Conservation (phyloP, 2,113 vertebrate genomes). For the Dolichotis patagonum region DNA sequence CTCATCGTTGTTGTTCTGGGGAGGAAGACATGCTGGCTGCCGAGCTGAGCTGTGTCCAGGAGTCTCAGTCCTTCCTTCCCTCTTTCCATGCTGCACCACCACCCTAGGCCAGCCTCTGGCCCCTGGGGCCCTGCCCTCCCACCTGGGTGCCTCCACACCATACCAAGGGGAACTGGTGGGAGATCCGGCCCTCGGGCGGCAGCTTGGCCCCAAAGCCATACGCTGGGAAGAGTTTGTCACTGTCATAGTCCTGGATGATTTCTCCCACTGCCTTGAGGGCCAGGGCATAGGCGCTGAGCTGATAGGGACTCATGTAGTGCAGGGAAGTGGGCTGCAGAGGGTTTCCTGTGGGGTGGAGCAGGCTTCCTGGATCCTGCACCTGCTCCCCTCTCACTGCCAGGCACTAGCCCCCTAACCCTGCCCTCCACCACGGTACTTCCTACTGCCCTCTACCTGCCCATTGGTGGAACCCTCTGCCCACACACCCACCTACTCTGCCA, state of each 20-base stretch:
- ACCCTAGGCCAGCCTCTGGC: not conserved
- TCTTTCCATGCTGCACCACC: not conserved
- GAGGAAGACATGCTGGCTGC: not conserved
- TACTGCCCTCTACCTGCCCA: not conserved
- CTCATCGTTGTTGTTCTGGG: conserved; percentile 90
- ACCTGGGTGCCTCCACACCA: not conserved
- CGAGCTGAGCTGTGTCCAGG: not conserved
- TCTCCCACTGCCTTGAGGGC: conserved; percentile 98
- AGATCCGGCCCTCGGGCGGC: conserved; percentile 97
- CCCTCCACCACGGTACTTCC: not conserved
- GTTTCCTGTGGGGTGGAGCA: conserved; percentile 88
- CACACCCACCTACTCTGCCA: not conserved
- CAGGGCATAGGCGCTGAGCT: conserved; percentile 99
- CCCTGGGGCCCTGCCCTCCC: not conserved
- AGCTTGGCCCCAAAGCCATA: conserved; percentile 98
- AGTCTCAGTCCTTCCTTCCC: not conserved
- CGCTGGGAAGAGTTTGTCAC: conserved; percentile 98
- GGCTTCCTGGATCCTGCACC: not conserved
- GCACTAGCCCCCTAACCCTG: no score
- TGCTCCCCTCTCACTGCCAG: not conserved
- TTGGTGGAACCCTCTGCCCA: not conserved
- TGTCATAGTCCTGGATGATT: conserved; percentile 99
- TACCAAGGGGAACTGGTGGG: conserved; percentile 98
- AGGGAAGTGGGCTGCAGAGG: conserved; percentile 98
- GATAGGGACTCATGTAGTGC: conserved; percentile 98